A percentile compares a stretch with the other conserved stretches of the same genome.
Evolutionary conservation across 2,113 vertebrate genomes (phyloP).

Genomic region (Numenius arquata): DNA sequence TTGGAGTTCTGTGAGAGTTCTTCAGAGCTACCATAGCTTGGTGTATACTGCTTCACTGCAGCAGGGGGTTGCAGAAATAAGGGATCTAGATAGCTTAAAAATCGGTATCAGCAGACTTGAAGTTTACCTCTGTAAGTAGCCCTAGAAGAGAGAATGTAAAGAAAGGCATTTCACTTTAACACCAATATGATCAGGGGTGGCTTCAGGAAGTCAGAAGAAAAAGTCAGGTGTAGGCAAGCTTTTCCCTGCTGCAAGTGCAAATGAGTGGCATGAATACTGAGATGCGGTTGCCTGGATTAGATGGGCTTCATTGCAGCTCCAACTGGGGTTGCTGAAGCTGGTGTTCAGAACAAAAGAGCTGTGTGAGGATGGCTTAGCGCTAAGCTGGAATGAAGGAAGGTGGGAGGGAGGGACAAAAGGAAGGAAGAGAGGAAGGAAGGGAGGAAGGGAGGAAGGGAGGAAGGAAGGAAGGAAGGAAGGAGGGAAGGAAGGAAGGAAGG

Average conservation of each 20-base stretch:
- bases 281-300: not conserved
- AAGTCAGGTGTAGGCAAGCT: not conserved
- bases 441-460: not conserved
- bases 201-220: not conserved
- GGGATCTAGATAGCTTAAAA: not conserved
- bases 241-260: not conserved
- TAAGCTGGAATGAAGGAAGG: not conserved
- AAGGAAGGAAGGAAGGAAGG: not conserved
- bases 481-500: no score
- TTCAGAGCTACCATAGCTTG: not conserved
- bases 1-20: not conserved
- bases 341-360: not conserved
- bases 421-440: not conserved
- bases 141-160: not conserved
- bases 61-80: not conserved
- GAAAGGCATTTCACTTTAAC: not conserved
- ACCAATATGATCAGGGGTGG: not conserved
- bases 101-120: not conserved
- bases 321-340: not conserved
- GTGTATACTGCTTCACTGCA: not conserved
- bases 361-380: not conserved
- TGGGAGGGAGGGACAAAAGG: not conserved
- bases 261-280: rapidly evolving
- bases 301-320: not conserved
- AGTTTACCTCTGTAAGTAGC: not conserved